A percentile compares a stretch with the other conserved stretches of the same genome.
phyloP scores from a whole-genome alignment of 2,113 vertebrate species.

The Glaucomys volans region DNA sequence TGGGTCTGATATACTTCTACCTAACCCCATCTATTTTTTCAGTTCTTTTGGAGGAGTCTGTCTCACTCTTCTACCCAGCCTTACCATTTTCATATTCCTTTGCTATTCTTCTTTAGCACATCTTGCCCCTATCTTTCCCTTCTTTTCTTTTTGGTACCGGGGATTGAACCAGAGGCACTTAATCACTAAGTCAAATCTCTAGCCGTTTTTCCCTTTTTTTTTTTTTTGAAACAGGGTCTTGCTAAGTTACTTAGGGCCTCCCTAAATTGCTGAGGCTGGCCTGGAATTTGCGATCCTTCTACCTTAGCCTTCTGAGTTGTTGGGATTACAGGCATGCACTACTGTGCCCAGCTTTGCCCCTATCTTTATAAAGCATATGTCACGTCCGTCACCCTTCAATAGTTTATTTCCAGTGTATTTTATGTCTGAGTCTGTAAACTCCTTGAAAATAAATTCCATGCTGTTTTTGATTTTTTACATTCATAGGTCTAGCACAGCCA shows the following conservation, averaged over 20 bases:
- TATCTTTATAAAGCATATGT: neutral
- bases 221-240: no score
- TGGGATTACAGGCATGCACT: no score
- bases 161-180: no score
- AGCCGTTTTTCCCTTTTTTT: no score
- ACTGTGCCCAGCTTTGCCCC: neutral
- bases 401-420: neutral
- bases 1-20: neutral
- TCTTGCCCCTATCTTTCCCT: neutral
- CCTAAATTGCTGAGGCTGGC: no score
- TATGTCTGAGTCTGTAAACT: neutral
- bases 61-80: neutral
- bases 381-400: neutral
- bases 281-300: no score
- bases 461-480: neutral
- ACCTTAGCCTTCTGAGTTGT: no score
- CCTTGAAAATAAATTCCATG: conserved; percentile 48
- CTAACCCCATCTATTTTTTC: conserved; percentile 22
- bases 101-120: neutral
- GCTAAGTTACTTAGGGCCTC: no score
- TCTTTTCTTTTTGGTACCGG: no score
- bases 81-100: neutral
- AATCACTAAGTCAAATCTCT: no score
- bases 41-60: neutral
- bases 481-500: neutral